Evolutionary conservation across 2,113 vertebrate genomes (phyloP).

Genomic region (Oceanites oceanicus): DNA sequence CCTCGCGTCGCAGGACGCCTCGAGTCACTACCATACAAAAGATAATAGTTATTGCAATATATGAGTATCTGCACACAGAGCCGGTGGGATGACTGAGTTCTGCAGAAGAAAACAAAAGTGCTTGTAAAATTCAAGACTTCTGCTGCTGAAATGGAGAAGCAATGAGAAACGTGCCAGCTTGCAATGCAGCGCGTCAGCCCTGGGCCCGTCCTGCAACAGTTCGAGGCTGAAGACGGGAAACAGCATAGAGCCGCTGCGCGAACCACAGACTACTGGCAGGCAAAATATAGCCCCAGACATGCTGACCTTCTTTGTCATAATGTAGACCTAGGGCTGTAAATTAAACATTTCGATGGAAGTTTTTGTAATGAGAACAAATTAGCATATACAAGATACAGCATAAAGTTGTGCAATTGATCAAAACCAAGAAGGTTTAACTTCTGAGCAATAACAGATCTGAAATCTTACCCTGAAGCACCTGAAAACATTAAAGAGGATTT

Average conservation of each 20-base stretch:
- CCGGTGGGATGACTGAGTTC: not conserved
- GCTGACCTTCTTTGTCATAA: not conserved
- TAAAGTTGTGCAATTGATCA: not conserved
- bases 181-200: rapidly evolving
- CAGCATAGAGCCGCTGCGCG: rapidly evolving
- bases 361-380: not conserved
- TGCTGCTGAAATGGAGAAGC: not conserved
- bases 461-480: not conserved
- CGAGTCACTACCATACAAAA: not conserved
- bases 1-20: rapidly evolving
- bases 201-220: not conserved
- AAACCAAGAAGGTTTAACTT: not conserved
- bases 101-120: not conserved
- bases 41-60: not conserved
- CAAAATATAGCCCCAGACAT: not conserved
- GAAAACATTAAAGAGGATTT: not conserved
- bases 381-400: not conserved
- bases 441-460: not conserved
- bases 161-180: not conserved
- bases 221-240: not conserved
- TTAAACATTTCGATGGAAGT: not conserved
- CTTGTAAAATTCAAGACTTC: not conserved
- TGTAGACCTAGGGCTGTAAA: not conserved
- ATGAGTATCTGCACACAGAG: not conserved
- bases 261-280: not conserved